phyloP scores from a whole-genome alignment of 37 sponge, comb jelly and placozoan genomes.

The Halisarca cf. caerulea region DNA sequence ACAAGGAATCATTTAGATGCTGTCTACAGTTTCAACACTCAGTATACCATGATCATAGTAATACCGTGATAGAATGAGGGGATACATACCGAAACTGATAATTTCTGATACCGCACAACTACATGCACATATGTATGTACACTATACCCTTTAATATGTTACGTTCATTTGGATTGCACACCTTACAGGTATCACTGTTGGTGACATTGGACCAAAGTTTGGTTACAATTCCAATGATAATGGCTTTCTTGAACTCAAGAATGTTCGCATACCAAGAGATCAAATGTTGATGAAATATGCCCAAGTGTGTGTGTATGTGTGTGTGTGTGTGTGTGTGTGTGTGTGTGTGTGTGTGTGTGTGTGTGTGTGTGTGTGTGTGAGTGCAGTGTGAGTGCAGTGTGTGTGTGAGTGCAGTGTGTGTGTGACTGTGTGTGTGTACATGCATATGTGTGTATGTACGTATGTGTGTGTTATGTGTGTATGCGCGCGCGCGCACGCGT shows the following conservation, averaged over 20 bases:
- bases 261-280: constrained; percentile 87
- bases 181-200: constrained; percentile 83
- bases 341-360: background rate
- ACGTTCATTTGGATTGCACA: background rate
- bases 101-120: too few relatives aligned
- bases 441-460: too few relatives aligned
- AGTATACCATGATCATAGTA: too few relatives aligned
- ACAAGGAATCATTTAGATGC: too few relatives aligned
- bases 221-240: constrained; percentile 86
- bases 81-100: too few relatives aligned
- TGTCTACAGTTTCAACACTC: too few relatives aligned
- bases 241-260: constrained; percentile 76
- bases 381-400: too few relatives aligned
- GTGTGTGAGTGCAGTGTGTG: too few relatives aligned
- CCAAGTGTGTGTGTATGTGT: constrained; percentile 55
- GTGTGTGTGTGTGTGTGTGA: background rate
- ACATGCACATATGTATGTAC: background rate
- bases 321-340: constrained; percentile 6
- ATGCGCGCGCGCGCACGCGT: too few relatives aligned
- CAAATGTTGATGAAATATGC: constrained; percentile 91
- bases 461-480: too few relatives aligned
- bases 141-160: background rate
- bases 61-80: too few relatives aligned
- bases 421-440: too few relatives aligned
- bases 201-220: constrained; percentile 94